Base-by-base conservation (phyloP, 1,140 invertebrate genomes). In the Wasmannia auropunctata region DNA sequence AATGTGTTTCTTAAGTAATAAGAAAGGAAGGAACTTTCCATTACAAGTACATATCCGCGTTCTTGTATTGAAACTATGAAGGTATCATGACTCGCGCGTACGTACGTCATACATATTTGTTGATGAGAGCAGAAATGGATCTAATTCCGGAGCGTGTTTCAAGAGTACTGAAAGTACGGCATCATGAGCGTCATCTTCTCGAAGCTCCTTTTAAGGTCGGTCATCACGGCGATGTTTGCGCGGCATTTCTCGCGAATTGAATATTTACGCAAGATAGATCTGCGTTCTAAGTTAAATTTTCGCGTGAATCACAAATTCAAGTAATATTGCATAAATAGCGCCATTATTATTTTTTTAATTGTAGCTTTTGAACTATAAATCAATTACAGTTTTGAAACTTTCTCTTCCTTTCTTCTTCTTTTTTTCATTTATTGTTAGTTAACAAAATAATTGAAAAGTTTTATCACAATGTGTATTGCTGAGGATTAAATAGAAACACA, bases 81-180 rank as follows among this genome's bases (percentile, higher is more conserved):
- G 46, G 28, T 56, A 63, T 19, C 10, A 3, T 10, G 80, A 72
- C 80, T 40, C 19, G 43, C 1, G 10, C 31, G 31, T 6, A 16
- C 6, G 28, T n/a, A n/a, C n/a, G n/a, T n/a, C n/a, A n/a, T n/a
- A n/a, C n/a, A n/a, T n/a, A n/a, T 58, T 75, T 40, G 49, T 75
- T 70, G 51, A 87, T 49, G 74, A n/a, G 16, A 72, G 70, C 56
- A 62, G 51, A 90, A 81, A 77, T 67, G 67, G 56, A 79, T 63
- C n/a, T 46, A 79, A 70, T 90, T 83, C 37, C 34, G n/a, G 46
- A 40, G 34, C 22, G 54, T 40, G 49, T 86, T 69, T 74, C 46
- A 56, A 5, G 16, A 51, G 11, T 43, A 28, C n/a, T n/a, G 46
- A 80, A 80, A 87, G 87, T 86, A 72, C 67, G 28, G 8, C 63